Evolutionary conservation across 1,140 invertebrate genomes (phyloP), one percentile per base, ranked within the genome.

Genomic region (Drosophila subpulchrella): DNA sequence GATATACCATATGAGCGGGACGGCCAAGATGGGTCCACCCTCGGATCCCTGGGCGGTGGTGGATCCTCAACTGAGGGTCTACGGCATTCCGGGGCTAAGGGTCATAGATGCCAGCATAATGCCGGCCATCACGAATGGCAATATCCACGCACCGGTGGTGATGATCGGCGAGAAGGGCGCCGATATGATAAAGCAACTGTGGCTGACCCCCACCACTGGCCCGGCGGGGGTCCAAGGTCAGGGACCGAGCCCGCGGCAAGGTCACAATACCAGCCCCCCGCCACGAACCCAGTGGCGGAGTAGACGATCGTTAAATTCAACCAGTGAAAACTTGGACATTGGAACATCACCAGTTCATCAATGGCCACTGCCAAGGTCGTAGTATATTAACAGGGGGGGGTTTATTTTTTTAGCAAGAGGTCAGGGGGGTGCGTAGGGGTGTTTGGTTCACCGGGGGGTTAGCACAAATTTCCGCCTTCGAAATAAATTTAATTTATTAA

Each of bases 141-240:
- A 97, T 79, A 97, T 97, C 15, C 97, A 97, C 74, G 96, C 96
- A 0, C 96, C 97, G 0, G 95, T 96, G 0, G 96, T 98, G 10
- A 98, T 98, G 97, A 97, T 99, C n/a, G 98, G 93, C 0, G 98
- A 99, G 86, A 98, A 98, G 90, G 97, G 96, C 0, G 94, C 97
- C 0, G 97, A 98, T 93, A 88, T 98, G 88, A 96, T 98, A 7
- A 97, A 97, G 85, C 93, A 94, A 58, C 93, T 95, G 38, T 97
- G 96, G 96, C 73, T 94, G 3, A 80, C 84, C 10, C 83, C 74
- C 10, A 80, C 39, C 11, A 60, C 81, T 1, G 54, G 36, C n/a
- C 58, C 74, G 0, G 12, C 48, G n/a, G 42, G 24, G n/a, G 55
- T n/a, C 10, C 66, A 72, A 10, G 48, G 48, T n/a, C 41, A 34